Evolutionary conservation across 2,888 invertebrate genomes (phyloP).

Genomic region (Lamellibrachia satsuma): DNA sequence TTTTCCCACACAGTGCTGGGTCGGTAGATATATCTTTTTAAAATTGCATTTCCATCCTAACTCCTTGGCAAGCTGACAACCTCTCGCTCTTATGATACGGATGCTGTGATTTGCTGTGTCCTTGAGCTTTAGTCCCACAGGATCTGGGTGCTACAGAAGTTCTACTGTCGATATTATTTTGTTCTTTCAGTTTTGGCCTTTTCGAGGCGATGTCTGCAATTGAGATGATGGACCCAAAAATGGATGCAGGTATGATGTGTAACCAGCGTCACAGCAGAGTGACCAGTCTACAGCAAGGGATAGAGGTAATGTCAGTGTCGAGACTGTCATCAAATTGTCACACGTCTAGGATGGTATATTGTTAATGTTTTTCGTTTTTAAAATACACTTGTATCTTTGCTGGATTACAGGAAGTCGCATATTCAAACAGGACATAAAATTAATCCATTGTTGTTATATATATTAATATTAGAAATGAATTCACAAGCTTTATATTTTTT

Average conservation of each 20-base stretch:
- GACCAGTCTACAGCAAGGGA: slow-evolving; percentile 85
- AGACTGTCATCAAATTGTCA: slow-evolving; percentile 7
- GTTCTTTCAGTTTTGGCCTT: slow-evolving; percentile 68
- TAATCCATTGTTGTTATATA: no score
- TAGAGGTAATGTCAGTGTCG: slow-evolving; percentile 71
- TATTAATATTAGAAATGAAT: no score
- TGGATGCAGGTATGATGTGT: slow-evolving; percentile 98
- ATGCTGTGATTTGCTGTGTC: neutral
- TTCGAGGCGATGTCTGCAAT: slow-evolving; percentile 99
- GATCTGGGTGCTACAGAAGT: no score
- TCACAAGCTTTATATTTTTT: no score
- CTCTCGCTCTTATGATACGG: neutral
- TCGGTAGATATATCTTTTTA: no score
- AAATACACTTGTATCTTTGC: no score
- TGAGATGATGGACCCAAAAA: slow-evolving; percentile 99
- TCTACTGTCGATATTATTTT: neutral
- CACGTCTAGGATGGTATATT: neutral
- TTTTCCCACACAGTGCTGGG: no score
- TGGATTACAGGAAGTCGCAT: no score
- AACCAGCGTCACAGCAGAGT: slow-evolving; percentile 81
- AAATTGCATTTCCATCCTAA: no score
- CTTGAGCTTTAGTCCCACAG: neutral
- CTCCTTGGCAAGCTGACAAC: neutral
- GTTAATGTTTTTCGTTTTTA: no score
- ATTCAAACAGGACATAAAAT: no score